Evolutionary conservation across 53 echinoderm and acorn worm genomes (phyloP).

Genomic region (Echinometra lucunter): DNA sequence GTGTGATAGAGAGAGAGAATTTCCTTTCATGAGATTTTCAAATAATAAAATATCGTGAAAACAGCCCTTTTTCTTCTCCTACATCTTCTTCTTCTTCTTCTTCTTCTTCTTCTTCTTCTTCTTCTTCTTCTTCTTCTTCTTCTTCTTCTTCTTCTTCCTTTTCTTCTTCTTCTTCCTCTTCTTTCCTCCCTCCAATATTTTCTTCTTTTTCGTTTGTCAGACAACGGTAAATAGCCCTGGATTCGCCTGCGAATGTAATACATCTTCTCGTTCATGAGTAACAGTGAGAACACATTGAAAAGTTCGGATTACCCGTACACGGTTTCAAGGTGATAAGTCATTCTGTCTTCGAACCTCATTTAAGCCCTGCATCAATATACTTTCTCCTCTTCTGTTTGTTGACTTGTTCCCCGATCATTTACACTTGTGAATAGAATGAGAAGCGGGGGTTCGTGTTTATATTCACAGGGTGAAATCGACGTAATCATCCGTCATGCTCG

Average conservation of each 20-base stretch:
- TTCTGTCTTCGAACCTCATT: slow-evolving; percentile 37
- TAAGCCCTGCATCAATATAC: slow-evolving; percentile 37
- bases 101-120: no score
- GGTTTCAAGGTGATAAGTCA: slow-evolving; percentile 47
- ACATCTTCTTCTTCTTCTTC: no score
- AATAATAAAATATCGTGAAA: no score
- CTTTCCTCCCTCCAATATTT: not conserved
- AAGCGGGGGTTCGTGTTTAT: slow-evolving; percentile 31
- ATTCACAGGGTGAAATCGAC: slow-evolving; percentile 16
- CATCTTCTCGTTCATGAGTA: not conserved
- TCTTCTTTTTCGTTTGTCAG: not conserved
- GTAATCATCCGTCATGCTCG: slow-evolving; percentile 11
- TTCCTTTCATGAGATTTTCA: no score
- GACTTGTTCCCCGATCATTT: slow-evolving; percentile 29
- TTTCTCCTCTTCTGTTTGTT: slow-evolving; percentile 49
- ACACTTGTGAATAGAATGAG: slow-evolving; percentile 29
- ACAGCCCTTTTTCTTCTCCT: no score
- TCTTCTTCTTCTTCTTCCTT: no score
- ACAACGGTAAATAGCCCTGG: not conserved
- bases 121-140: no score
- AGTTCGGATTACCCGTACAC: slow-evolving; percentile 37
- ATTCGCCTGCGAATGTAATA: no score
- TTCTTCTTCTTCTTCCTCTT: no score
- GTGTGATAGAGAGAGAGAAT: no score
- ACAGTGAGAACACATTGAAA: not conserved